Percentiles rank a stretch among this genome's conserved stretches.
phyloP scores from a whole-genome alignment of 2,113 vertebrate species.

The Scortum barcoo region DNA sequence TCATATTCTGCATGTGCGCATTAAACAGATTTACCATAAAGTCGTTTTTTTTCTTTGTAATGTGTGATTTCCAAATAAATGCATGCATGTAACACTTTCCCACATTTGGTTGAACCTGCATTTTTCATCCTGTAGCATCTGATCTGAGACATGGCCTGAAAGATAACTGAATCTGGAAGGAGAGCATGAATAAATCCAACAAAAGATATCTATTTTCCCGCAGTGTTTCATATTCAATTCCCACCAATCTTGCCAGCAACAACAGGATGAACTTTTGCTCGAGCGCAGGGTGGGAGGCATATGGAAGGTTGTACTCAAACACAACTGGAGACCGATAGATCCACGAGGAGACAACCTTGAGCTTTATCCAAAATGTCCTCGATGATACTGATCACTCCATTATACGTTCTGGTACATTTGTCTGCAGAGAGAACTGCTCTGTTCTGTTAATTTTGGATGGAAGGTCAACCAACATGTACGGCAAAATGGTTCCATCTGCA shows the following conservation, averaged over 20 bases:
- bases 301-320: conserved; percentile 55
- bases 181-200: conserved; percentile 31
- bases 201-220: conserved; percentile 27
- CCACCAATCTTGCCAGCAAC: conserved; percentile 68
- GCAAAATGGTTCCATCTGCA: conserved; percentile 72
- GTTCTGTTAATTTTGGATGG: conserved; percentile 57
- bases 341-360: conserved; percentile 65
- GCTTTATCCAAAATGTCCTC: conserved; percentile 63
- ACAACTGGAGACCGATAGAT: conserved; percentile 72
- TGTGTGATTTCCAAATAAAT: neutral
- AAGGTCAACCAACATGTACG: conserved; percentile 54
- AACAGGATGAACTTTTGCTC: conserved; percentile 64
- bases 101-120: conserved; percentile 5
- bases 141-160: conserved; percentile 16
- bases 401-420: conserved; percentile 59
- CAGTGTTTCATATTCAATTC: conserved; percentile 54
- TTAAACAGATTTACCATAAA: neutral
- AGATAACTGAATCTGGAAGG: conserved; percentile 11
- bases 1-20: neutral
- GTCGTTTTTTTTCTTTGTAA: too few relatives aligned
- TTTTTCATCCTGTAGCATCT: conserved; percentile 22
- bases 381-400: conserved; percentile 61
- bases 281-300: conserved; percentile 61
- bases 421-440: conserved; percentile 48
- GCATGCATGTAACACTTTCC: neutral